phyloP scores from a whole-genome alignment of 2,113 vertebrate species.

The Xenus cinereus region DNA sequence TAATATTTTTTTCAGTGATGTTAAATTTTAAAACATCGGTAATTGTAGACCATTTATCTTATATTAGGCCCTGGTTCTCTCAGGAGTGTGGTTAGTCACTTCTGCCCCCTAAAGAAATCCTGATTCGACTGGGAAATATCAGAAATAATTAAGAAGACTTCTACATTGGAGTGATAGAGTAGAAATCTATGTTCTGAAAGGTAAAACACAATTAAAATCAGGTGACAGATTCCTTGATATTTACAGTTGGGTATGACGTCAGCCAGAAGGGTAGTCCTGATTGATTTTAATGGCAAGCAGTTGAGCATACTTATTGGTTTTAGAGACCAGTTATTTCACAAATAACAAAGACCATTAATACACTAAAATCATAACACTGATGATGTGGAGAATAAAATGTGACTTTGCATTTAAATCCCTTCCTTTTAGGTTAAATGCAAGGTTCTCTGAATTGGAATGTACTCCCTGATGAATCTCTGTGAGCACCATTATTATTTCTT shows the following conservation, averaged over 20 bases:
- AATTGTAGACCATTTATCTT: not conserved
- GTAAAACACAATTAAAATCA: conserved; percentile 66
- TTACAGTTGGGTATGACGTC: conserved; percentile 75
- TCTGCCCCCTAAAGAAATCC: conserved; percentile 22
- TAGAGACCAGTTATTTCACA: conserved; percentile 51
- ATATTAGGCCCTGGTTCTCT: not conserved
- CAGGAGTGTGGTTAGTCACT: conserved; percentile 22
- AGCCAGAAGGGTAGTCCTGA: conserved; percentile 61
- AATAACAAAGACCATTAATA: conserved; percentile 70
- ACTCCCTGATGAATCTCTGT: not conserved
- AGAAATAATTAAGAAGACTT: conserved; percentile 64
- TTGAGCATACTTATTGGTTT: conserved; percentile 71
- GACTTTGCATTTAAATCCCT: conserved; percentile 12
- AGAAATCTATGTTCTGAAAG: conserved; percentile 65
- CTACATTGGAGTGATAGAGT: conserved; percentile 30
- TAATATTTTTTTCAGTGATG: not conserved
- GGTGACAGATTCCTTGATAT: conserved; percentile 74
- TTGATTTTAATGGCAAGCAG: conserved; percentile 76
- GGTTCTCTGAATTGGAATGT: not conserved
- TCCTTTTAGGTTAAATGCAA: not conserved
- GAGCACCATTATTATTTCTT: not conserved
- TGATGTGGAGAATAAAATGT: conserved; percentile 59
- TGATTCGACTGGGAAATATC: conserved; percentile 48
- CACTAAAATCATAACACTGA: not conserved
- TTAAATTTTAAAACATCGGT: conserved; percentile 15